phyloP scores from a whole-genome alignment of 2,888 invertebrate species.

The Frankliniella fusca region DNA sequence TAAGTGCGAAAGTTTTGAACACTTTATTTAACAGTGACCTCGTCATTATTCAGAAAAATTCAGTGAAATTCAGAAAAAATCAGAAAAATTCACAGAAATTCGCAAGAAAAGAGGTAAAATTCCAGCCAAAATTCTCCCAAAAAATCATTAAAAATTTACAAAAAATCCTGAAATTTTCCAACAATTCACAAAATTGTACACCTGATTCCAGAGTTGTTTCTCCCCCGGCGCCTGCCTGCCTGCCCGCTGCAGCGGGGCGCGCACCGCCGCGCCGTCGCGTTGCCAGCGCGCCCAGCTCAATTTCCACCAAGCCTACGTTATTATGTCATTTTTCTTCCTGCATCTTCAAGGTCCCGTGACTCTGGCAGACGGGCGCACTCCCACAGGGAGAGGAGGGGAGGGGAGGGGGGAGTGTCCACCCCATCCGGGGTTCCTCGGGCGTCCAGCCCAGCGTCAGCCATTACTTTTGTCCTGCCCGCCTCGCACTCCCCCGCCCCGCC shows the following conservation, averaged over 20 bases:
- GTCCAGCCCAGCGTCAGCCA: background rate
- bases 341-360: slow-evolving; percentile 7
- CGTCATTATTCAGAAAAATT: too few species aligned
- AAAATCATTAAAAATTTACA: too few species aligned
- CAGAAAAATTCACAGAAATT: too few species aligned
- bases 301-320: slow-evolving; percentile 2
- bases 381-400: background rate
- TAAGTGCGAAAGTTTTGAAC: too few species aligned
- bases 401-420: background rate
- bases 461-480: background rate
- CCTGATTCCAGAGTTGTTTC: too few species aligned
- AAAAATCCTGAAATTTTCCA: too few species aligned
- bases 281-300: background rate
- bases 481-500: background rate
- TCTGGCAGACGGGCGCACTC: background rate
- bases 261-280: background rate
- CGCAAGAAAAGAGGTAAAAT: too few species aligned
- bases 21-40: too few species aligned
- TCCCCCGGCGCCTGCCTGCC: background rate
- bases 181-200: too few species aligned
- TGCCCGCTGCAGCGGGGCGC: background rate
- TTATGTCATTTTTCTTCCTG: slow-evolving; percentile 9
- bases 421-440: background rate
- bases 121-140: too few species aligned
- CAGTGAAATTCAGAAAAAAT: too few species aligned